These are phyloP conservation scores for Nowickia ferox DNA, from an alignment of 2,888 invertebrate genomes.

Conservation along the genomic window DNA sequence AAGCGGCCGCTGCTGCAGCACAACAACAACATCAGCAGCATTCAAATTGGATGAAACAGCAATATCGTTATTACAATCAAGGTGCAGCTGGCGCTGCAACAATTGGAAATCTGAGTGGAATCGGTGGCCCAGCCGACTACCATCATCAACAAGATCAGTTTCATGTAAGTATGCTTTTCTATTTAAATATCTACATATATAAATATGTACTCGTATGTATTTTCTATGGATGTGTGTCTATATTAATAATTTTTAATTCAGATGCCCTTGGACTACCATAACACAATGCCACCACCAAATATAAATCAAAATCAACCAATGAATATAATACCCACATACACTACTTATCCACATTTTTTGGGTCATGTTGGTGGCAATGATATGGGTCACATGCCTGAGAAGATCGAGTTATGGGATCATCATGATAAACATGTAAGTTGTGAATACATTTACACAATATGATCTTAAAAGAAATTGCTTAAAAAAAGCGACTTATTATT, in stretches of 20 bases:
- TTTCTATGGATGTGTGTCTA: not conserved
- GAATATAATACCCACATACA: slow-evolving; percentile 81
- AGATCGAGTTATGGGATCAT: slow-evolving; percentile 83
- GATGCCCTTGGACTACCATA: slow-evolving; percentile 82
- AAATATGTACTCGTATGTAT: not conserved
- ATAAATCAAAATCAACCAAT: slow-evolving; percentile 79
- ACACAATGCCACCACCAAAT: slow-evolving; percentile 79
- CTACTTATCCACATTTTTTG: slow-evolving; percentile 80
- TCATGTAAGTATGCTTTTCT: slow-evolving; percentile 75
- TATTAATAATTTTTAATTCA: slow-evolving; percentile 60
- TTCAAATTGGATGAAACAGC: slow-evolving; percentile 79
- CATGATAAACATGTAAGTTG: slow-evolving; percentile 82
- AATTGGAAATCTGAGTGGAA: slow-evolving; percentile 73
- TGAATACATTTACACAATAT: slow-evolving; percentile 20
- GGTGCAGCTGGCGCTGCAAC: slow-evolving; percentile 71
- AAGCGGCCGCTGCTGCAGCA: slow-evolving; percentile 62
- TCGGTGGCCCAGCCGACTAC: slow-evolving; percentile 72
- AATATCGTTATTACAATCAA: slow-evolving; percentile 80
- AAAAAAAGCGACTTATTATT: not conserved
- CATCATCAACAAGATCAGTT: slow-evolving; percentile 82
- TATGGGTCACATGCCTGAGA: slow-evolving; percentile 80
- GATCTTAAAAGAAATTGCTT: not conserved
- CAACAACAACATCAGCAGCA: slow-evolving; percentile 76
- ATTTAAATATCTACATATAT: not conserved
- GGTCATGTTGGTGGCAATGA: slow-evolving; percentile 77